Conservation (phyloP, 2,888 invertebrate genomes). For the Trichacis sp. region DNA sequence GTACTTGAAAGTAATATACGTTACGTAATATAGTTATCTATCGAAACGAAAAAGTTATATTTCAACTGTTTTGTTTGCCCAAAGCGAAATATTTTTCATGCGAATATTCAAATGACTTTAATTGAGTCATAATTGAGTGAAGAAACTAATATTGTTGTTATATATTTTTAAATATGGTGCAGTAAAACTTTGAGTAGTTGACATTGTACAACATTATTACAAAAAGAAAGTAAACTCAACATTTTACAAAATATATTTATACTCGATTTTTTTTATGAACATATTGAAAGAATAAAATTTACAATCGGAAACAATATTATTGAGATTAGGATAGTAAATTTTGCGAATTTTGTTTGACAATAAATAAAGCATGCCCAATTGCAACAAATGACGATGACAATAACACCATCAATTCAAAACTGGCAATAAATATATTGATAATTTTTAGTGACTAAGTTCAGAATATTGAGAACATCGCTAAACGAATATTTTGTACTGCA, state of each 20-base stretch:
- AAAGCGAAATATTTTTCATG: constrained; percentile 18
- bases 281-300: constrained; percentile 20
- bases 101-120: constrained; percentile 3
- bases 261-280: not conserved
- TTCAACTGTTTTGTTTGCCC: constrained; percentile 9
- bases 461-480: not conserved
- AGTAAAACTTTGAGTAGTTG: no score
- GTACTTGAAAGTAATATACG: constrained; percentile 6
- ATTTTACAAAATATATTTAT: not conserved
- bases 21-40: not conserved
- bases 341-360: constrained; percentile 18
- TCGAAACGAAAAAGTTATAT: constrained; percentile 5
- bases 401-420: constrained; percentile 10
- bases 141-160: not conserved
- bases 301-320: constrained; percentile 19
- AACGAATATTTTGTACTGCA: not conserved
- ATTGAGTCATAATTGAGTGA: not conserved
- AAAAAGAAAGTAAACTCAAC: not conserved
- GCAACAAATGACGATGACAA: constrained; percentile 31
- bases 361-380: constrained; percentile 17
- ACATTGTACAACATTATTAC: not conserved
- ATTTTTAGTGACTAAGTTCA: not conserved
- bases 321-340: no score
- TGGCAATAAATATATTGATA: constrained; percentile 18
- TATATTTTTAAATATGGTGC: not conserved